phyloP scores from a whole-genome alignment of 2,888 invertebrate species.

The Bembecia ichneumoniformis region DNA sequence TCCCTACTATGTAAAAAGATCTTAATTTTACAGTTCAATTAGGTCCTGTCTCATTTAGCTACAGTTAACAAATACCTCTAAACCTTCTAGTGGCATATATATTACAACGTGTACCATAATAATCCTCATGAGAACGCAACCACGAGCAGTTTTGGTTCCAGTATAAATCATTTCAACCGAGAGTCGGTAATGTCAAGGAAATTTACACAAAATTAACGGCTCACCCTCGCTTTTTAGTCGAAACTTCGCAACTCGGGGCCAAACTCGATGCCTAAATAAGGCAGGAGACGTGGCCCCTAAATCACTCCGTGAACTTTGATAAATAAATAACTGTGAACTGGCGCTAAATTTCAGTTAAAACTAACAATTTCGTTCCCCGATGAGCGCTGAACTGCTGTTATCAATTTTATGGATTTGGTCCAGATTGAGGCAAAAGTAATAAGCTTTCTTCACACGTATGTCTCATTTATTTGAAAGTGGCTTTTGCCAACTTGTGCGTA shows the following conservation, averaged over 20 bases:
- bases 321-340: constrained; percentile 27
- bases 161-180: background rate
- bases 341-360: constrained; percentile 22
- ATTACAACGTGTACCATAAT: background rate
- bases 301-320: constrained; percentile 19
- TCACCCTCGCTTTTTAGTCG: background rate
- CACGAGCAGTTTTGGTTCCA: background rate
- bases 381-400: constrained; percentile 4
- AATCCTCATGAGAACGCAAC: background rate
- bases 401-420: constrained; percentile 6
- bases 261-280: constrained; percentile 14
- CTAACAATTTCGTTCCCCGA: constrained; percentile 17
- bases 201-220: constrained; percentile 1
- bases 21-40: too few species aligned
- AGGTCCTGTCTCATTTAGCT: too few species aligned
- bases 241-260: constrained; percentile 8
- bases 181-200: background rate
- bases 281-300: constrained; percentile 13
- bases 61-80: too few species aligned
- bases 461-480: too few species aligned
- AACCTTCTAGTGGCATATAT: too few species aligned
- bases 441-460: too few species aligned
- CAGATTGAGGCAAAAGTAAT: background rate
- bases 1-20: too few species aligned
- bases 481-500: too few species aligned